Conservation (phyloP, 2,888 invertebrate genomes). For the Homarus gammarus region DNA sequence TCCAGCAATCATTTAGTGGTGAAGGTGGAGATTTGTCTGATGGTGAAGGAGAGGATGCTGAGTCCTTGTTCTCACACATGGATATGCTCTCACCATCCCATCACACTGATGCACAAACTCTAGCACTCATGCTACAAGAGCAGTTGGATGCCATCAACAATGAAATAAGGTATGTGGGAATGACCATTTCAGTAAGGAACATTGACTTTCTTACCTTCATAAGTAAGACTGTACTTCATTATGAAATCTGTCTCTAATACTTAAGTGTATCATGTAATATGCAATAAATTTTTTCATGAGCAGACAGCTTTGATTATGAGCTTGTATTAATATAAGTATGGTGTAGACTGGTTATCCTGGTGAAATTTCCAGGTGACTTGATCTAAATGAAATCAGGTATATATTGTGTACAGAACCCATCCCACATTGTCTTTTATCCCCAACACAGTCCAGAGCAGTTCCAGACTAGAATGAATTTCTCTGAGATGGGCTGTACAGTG, state of each 20-base stretch:
- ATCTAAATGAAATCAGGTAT: background rate
- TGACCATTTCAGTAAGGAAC: too few species aligned
- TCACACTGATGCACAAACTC: conserved; percentile 95
- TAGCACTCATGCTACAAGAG: conserved; percentile 99
- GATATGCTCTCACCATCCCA: conserved; percentile 84
- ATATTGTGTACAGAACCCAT: background rate
- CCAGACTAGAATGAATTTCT: too few species aligned
- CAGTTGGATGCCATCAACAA: conserved; percentile 99
- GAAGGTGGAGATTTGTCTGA: conserved; percentile 80
- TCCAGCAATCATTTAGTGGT: conserved; percentile 37
- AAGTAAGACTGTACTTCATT: background rate
- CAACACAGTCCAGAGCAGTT: background rate
- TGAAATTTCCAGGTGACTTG: background rate
- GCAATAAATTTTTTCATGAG: background rate
- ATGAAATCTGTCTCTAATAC: background rate
- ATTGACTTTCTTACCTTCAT: background rate
- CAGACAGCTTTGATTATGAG: background rate
- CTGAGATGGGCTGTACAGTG: too few species aligned
- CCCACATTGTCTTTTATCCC: background rate
- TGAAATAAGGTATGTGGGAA: conserved; percentile 87
- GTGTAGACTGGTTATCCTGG: background rate
- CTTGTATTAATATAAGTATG: background rate
- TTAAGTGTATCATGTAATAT: background rate
- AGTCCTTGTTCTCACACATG: conserved; percentile 88
- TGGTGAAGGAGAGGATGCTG: conserved; percentile 85